These are phyloP conservation scores for Pseudochaenichthys georgianus DNA, from an alignment of 2,797 vertebrate genomes.

Conservation along the genomic window DNA sequence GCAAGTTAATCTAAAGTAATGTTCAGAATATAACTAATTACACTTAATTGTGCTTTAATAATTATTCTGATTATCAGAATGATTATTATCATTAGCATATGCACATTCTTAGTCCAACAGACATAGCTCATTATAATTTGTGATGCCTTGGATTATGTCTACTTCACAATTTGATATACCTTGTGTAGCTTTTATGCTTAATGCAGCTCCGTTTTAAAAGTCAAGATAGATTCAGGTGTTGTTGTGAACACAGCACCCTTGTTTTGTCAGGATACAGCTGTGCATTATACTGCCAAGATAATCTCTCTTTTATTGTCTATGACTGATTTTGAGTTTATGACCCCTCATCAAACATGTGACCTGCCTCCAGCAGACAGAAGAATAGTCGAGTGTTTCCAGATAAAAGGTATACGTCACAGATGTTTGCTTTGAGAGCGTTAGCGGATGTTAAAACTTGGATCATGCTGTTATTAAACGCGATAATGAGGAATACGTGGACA, in stretches of 20 bases:
- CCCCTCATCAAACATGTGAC: slow-evolving; percentile 67
- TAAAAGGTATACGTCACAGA: slow-evolving; percentile 43
- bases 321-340: slow-evolving; percentile 67
- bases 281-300: slow-evolving; percentile 38
- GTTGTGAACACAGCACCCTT: slow-evolving; percentile 19
- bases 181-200: slow-evolving; percentile 14
- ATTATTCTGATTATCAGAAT: no score
- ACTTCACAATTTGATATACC: no score
- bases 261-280: slow-evolving; percentile 29
- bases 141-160: no score
- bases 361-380: slow-evolving; percentile 35
- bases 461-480: slow-evolving; percentile 45
- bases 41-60: no score
- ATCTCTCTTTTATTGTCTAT: slow-evolving; percentile 68
- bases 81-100: no score
- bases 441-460: slow-evolving; percentile 59
- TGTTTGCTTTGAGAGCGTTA: slow-evolving; percentile 59
- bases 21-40: no score
- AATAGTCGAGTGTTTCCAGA: slow-evolving; percentile 57
- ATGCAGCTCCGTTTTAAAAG: slow-evolving; percentile 23
- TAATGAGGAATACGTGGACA: slow-evolving; percentile 55
- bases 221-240: slow-evolving; percentile 31
- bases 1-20: no score
- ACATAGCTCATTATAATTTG: no score
- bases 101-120: no score